Evolutionary conservation across 2,797 vertebrate genomes (phyloP), one percentile per base, ranked within the genome.

Genomic region (Siniperca undulata): DNA sequence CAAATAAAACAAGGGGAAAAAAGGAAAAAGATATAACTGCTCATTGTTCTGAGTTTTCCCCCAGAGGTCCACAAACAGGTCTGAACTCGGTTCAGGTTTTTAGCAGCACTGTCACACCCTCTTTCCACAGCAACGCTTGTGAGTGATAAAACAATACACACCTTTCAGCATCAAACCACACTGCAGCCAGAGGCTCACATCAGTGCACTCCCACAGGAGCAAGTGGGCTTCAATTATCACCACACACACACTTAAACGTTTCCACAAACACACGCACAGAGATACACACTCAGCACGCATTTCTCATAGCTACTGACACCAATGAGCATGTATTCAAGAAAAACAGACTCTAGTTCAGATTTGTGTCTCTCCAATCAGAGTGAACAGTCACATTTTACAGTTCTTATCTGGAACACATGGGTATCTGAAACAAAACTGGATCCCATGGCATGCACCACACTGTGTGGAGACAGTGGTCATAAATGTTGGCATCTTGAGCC

Each of bases 61-160:
- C 96, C 95, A 94, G 95, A 95, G 95, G 92, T 96, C 80, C 22
- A 77, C 79, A 69, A 95, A 95, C 96, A 96, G 96, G 95, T 97
- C 89, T 91, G 84, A 85, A 86, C 86, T 67, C 0, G 62, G 88
- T 80, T 96, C 96, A 95, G 96, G 95, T 97, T 97, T 97, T 97
- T 97, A 97, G 96, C 97, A 95, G 96, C 95, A 90, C 92, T 94
- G 95, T 95, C 88, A 93, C 95, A 87, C 84, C 89, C 68, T 95
- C 94, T 82, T 96, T 96, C 96, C 96, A 95, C 96, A 93, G 94
- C 95, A 95, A 94, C 95, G 94, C 85, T 88, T 91, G 93, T 93
- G 96, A 96, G 97, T 95, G 97, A 96, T 97, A 97, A 97, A 97
- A 97, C 96, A 97, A 97, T 96, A 96, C 96, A 97, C 96, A 98